A percentile compares a stretch with the other conserved stretches of the same genome.
These are phyloP conservation scores for Epizoanthus stellaris DNA, from an alignment of 92 coral and sea anemone genomes.

Conservation along the genomic window DNA sequence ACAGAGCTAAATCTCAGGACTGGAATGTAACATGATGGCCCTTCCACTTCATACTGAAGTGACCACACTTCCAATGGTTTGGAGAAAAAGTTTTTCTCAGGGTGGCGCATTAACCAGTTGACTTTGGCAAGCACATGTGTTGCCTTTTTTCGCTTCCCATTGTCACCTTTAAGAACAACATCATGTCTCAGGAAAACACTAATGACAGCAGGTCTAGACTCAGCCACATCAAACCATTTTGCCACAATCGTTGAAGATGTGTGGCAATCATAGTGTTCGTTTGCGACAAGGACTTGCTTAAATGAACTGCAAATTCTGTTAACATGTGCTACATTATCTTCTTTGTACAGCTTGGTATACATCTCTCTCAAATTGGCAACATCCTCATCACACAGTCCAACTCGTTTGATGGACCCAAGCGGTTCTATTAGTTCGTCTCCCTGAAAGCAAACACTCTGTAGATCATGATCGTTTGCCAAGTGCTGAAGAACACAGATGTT, in stretches of 20 bases:
- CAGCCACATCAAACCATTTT: conserved; percentile 54
- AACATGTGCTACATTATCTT: conserved; percentile 31
- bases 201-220: conserved; percentile 53
- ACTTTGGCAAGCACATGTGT: conserved; percentile 60
- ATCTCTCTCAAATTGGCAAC: conserved; percentile 26
- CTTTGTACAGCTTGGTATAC: conserved; percentile 35
- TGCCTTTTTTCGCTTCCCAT: conserved; percentile 27
- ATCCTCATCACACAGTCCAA: conserved; percentile 27
- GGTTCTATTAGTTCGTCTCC: conserved; percentile 21
- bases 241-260: conserved; percentile 53
- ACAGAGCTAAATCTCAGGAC: conserved; percentile 36
- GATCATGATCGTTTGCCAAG: background rate
- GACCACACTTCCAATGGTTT: conserved; percentile 56
- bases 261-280: conserved; percentile 33
- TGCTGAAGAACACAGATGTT: background rate
- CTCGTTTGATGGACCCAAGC: conserved; percentile 38
- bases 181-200: conserved; percentile 49
- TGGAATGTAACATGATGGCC: conserved; percentile 52
- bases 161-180: conserved; percentile 23
- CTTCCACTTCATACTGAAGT: conserved; percentile 32
- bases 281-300: conserved; percentile 36
- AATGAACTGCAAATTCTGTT: conserved; percentile 45
- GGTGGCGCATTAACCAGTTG: conserved; percentile 52
- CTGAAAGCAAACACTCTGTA: background rate
- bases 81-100: conserved; percentile 43